Percentiles rank a stretch among this genome's conserved stretches.
phyloP scores from a whole-genome alignment of 1,140 invertebrate species.

The Pissodes strobi region DNA sequence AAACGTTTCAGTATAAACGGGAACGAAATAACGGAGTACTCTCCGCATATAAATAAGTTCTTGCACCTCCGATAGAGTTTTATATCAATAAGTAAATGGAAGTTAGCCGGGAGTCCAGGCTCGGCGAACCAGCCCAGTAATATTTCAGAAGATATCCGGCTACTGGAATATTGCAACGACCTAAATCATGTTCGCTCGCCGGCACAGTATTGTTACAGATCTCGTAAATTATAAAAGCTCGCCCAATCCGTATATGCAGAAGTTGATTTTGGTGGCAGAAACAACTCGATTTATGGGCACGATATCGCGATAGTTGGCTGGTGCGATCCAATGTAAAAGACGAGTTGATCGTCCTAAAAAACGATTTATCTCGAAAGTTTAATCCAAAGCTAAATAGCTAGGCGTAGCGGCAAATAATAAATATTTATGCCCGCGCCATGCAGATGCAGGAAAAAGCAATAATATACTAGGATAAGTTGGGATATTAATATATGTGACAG shows the following conservation, averaged over 20 bases:
- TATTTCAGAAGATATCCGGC: constrained; percentile 37
- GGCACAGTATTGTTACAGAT: constrained; percentile 36
- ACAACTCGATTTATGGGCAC: not conserved
- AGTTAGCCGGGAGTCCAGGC: constrained; percentile 19
- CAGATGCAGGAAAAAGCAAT: too few relatives aligned
- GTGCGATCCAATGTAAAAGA: not conserved
- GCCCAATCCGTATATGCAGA: constrained; percentile 18
- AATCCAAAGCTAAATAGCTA: constrained; percentile 1
- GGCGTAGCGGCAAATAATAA: not conserved
- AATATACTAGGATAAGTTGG: too few relatives aligned
- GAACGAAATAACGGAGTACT: constrained; percentile 1
- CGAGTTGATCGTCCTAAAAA: constrained; percentile 7
- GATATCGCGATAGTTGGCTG: constrained; percentile 4
- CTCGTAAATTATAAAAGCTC: constrained; percentile 36
- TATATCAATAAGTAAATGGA: constrained; percentile 34
- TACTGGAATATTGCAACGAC: constrained; percentile 40
- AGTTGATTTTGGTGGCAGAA: constrained; percentile 22
- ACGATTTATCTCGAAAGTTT: constrained; percentile 7
- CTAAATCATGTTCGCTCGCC: constrained; percentile 39
- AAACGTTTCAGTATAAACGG: constrained; percentile 1
- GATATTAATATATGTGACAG: too few relatives aligned
- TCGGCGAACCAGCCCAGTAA: constrained; percentile 17
- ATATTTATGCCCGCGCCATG: too few relatives aligned
- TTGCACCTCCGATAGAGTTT: constrained; percentile 26
- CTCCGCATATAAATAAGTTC: constrained; percentile 26